phyloP scores from a whole-genome alignment of 2,888 invertebrate species.

The Drosophila longiperda region DNA sequence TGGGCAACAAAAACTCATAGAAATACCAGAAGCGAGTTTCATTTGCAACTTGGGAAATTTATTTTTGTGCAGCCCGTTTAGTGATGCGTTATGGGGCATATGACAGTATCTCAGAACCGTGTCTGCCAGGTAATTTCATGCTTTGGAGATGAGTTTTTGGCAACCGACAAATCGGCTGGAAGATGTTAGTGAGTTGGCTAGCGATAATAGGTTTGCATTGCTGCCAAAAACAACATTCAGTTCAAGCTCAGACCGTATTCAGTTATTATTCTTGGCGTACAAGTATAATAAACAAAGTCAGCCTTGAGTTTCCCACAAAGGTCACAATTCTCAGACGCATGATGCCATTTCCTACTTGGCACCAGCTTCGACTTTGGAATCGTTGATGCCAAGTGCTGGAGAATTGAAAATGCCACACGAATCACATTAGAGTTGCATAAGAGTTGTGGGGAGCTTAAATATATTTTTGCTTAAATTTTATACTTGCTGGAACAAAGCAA shows the following conservation, averaged over 20 bases:
- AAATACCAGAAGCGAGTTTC: constrained; percentile 48
- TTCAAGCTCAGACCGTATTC: constrained; percentile 21
- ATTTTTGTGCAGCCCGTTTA: constrained; percentile 72
- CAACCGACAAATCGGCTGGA: constrained; percentile 69
- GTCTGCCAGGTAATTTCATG: constrained; percentile 34
- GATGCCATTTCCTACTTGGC: constrained; percentile 42
- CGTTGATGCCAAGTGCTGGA: constrained; percentile 8
- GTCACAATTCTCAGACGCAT: constrained; percentile 56
- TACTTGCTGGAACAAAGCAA: background rate
- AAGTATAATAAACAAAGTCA: constrained; percentile 48
- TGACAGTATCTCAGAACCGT: constrained; percentile 15
- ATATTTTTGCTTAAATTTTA: background rate
- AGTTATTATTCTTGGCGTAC: constrained; percentile 60
- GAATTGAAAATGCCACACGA: constrained; percentile 32
- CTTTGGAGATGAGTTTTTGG: constrained; percentile 51
- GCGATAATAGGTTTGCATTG: constrained; percentile 54
- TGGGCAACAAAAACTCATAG: constrained; percentile 19
- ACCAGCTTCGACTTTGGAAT: constrained; percentile 11
- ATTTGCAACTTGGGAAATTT: constrained; percentile 67
- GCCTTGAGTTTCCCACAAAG: constrained; percentile 72
- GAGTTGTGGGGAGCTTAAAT: constrained; percentile 22
- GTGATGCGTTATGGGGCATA: constrained; percentile 71
- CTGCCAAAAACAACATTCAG: constrained; percentile 16
- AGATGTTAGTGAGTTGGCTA: constrained; percentile 69
- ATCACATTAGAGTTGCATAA: constrained; percentile 20